phyloP scores from a whole-genome alignment of 2,888 invertebrate genomes.

The Heliconius hortense region DNA sequence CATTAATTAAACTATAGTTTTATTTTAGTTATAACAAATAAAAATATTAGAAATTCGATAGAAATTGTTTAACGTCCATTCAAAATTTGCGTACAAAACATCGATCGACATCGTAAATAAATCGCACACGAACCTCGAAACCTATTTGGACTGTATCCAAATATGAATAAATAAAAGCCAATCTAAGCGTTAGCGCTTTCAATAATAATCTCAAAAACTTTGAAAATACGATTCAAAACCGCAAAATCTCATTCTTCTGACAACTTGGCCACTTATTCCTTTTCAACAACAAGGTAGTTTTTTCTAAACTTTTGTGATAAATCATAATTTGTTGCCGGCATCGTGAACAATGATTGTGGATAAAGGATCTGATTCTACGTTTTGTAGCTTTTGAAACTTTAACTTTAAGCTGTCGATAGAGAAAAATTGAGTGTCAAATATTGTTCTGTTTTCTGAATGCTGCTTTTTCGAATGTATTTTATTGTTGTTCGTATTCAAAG shows the following conservation, averaged over 20 bases:
- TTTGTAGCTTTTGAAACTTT: constrained; percentile 7
- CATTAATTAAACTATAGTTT: neutral
- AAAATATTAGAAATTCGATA: neutral
- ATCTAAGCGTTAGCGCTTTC: constrained; percentile 43
- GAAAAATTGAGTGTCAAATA: constrained; percentile 18
- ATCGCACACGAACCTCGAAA: constrained; percentile 55
- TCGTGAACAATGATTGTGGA: constrained; percentile 25
- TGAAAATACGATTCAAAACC: constrained; percentile 29
- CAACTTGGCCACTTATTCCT: constrained; percentile 37
- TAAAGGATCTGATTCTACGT: constrained; percentile 7
- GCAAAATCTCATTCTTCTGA: constrained; percentile 30
- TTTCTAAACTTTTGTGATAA: constrained; percentile 31
- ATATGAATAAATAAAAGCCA: constrained; percentile 62
- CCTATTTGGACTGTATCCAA: constrained; percentile 72
- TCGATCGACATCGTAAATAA: constrained; percentile 58
- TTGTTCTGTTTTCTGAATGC: neutral
- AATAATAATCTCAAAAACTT: constrained; percentile 35
- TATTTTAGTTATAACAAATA: neutral
- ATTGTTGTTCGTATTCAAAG: neutral
- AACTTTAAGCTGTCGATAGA: constrained; percentile 5
- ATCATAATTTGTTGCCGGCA: constrained; percentile 27
- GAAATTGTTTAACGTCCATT: constrained; percentile 25
- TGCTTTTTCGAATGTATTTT: neutral
- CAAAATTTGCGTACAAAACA: constrained; percentile 62
- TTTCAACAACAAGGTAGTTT: constrained; percentile 34